phyloP scores from a whole-genome alignment of 1,140 invertebrate species.

The Argopecten irradians region DNA sequence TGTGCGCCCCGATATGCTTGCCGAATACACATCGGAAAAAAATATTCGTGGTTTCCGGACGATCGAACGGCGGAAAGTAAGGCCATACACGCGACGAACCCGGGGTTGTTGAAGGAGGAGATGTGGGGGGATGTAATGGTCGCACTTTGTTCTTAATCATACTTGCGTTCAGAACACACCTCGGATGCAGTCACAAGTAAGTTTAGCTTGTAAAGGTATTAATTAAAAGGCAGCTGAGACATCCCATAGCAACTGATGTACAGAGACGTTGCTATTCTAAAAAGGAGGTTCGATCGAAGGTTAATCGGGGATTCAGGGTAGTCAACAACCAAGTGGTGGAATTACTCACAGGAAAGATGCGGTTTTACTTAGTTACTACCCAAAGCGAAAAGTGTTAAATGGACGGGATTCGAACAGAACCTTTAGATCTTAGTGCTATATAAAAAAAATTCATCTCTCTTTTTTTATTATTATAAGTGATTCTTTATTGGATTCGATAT shows the following conservation, averaged over 20 bases:
- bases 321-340: not conserved
- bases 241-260: not conserved
- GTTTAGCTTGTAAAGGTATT: not conserved
- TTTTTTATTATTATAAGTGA: not conserved
- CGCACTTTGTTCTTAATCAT: slow-evolving; percentile 28
- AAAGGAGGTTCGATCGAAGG: not conserved
- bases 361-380: not conserved
- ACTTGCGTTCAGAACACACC: not conserved
- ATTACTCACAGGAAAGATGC: not conserved
- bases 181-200: not conserved
- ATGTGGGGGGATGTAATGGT: slow-evolving; percentile 28
- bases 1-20: slow-evolving; percentile 26
- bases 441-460: not conserved
- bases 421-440: not conserved
- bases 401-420: not conserved
- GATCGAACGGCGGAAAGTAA: too few relatives aligned
- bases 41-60: too few relatives aligned
- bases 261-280: not conserved
- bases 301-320: not conserved
- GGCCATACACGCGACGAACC: not conserved
- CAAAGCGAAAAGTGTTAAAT: not conserved
- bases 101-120: slow-evolving; percentile 25
- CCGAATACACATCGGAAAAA: not conserved
- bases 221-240: not conserved
- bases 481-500: too few relatives aligned